Evolutionary conservation across 2,888 invertebrate species (phyloP).

Genomic region (Campopleginae sp.): DNA sequence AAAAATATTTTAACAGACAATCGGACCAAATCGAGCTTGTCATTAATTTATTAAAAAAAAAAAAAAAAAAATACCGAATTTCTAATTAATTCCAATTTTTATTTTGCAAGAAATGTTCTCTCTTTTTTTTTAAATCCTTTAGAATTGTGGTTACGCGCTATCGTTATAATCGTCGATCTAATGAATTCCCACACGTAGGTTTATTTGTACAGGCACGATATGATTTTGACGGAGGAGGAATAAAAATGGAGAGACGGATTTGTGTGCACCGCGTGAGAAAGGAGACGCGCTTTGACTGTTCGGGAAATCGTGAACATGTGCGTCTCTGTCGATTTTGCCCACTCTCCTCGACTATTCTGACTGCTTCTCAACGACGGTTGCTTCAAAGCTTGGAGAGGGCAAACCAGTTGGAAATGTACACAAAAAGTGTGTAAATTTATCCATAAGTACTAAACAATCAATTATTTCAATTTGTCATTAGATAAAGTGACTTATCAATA

Average conservation of each 20-base stretch:
- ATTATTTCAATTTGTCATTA: background rate
- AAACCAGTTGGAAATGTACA: conserved; percentile 10
- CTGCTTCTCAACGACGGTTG: conserved; percentile 29
- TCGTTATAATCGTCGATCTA: background rate
- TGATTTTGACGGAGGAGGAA: background rate
- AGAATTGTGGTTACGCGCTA: background rate
- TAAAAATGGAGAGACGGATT: background rate
- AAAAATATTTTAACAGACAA: background rate
- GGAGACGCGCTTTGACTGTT: conserved; percentile 68
- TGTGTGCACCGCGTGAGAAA: conserved; percentile 61
- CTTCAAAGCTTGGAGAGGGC: conserved; percentile 45
- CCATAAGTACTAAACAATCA: background rate
- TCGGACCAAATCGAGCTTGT: background rate
- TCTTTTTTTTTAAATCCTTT: background rate
- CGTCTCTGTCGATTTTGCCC: conserved; percentile 65
- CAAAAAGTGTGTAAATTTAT: background rate
- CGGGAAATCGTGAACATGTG: conserved; percentile 72
- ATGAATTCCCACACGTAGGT: background rate
- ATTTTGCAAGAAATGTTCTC: background rate
- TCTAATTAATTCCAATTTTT: background rate
- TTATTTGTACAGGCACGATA: conserved; percentile 1
- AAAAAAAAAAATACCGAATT: background rate
- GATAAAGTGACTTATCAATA: background rate
- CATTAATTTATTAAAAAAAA: background rate
- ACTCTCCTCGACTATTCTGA: conserved; percentile 52